Base-by-base conservation (phyloP, 2,888 invertebrate genomes). In the Coenonympha glycerion region DNA sequence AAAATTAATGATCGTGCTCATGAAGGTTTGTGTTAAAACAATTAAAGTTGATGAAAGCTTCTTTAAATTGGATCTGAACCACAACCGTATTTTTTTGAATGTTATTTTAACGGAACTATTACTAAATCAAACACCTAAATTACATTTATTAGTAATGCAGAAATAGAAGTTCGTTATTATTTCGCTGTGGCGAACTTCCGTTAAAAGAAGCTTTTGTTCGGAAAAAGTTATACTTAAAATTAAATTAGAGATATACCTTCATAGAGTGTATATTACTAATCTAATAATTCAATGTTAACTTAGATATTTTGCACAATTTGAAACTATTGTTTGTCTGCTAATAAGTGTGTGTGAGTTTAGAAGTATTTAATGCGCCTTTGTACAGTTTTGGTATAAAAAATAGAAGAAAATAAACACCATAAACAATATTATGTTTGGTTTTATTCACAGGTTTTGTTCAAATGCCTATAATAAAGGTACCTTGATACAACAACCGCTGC, bases 1-100 rank as follows among this genome's bases (percentile, higher is more conserved):
- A 73, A 72, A 73, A 73, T 71, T 72, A 71, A 74, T 69, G 68
- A 65, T 59, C 59, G 67, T 71, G 73, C 69, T 72, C 71, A 68
- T 63, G 66, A n/a, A n/a, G 72, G 69, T 73, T 74, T 69, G 69
- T 71, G 65, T 65, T 64, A 52, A 59, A 60, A 53, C 59, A 44
- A 36, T 37, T 37, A 28, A 37, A 28, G 28, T n/a, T 28, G 18
- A 37, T 46, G 37, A 49, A 48, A 58, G 53, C 52, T 58, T 53
- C 49, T 50, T 47, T 50, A 31, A 40, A 33, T 31, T 28, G 44
- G 24, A 13, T 44, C 28, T 36, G 11, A 41, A 19, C 28, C 41
- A 3, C n/a, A 26, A 9, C n/a, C 26, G 24, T 24, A n/a, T 26
- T 26, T 40, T 26, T 16, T 11, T n/a, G 8, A 6, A 3, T 24